Evolutionary conservation across 2,797 vertebrate species (phyloP).

Genomic region (Neomorphus geoffroyi): DNA sequence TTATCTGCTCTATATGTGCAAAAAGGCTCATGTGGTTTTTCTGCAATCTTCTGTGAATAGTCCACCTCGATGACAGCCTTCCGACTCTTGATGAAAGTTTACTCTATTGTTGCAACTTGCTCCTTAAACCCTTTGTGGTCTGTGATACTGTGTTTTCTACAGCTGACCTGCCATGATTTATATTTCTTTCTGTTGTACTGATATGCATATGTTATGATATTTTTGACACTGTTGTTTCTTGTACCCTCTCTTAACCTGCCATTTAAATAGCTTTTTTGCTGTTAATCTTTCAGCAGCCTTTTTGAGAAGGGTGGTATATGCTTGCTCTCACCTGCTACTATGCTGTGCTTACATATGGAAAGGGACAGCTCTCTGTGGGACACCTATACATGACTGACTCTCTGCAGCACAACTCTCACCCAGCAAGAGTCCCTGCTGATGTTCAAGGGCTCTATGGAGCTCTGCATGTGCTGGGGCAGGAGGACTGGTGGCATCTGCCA

Average conservation of each 20-base stretch:
- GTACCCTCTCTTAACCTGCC: not conserved
- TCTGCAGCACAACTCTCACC: too few species aligned
- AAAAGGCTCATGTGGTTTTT: not conserved
- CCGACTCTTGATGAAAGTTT: not conserved
- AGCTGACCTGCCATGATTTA: not conserved
- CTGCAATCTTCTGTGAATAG: not conserved
- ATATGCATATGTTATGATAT: not conserved
- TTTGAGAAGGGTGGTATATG: not conserved
- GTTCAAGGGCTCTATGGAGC: too few species aligned
- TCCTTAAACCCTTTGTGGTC: not conserved
- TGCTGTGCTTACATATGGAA: not conserved
- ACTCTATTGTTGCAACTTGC: not conserved
- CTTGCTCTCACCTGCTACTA: not conserved
- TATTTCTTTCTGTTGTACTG: not conserved
- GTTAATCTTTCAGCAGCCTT: not conserved
- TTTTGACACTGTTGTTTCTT: not conserved
- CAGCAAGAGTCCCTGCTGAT: too few species aligned
- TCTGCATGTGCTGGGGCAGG: too few species aligned
- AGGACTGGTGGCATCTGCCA: too few species aligned
- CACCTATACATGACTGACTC: too few species aligned
- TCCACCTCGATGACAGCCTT: not conserved
- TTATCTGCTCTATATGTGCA: not conserved
- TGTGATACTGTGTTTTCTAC: not conserved
- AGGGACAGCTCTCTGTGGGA: too few species aligned
- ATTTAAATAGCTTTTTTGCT: not conserved